Conservation (phyloP, 1,140 invertebrate genomes). For the Eufriesea mexicana region DNA sequence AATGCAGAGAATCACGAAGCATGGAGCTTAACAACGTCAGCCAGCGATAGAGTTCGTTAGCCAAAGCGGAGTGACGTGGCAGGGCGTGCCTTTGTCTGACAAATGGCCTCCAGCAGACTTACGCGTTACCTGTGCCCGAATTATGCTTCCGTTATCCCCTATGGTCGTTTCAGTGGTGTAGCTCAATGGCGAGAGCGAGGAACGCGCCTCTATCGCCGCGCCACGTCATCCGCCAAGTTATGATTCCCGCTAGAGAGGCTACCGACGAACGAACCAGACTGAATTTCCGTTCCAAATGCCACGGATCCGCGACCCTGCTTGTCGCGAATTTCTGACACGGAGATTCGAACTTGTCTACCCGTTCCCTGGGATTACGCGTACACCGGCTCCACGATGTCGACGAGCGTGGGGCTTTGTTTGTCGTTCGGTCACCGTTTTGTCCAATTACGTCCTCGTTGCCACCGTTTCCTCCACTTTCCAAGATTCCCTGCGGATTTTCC, state of each 20-base stretch:
- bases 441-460: slow-evolving; percentile 13
- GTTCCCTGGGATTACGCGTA: not conserved
- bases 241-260: slow-evolving; percentile 17
- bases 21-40: not conserved
- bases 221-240: slow-evolving; percentile 52
- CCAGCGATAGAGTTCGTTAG: slow-evolving; percentile 17
- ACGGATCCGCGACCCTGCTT: not conserved
- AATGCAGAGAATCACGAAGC: not conserved
- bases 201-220: slow-evolving; percentile 28
- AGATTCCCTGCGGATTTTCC: not conserved
- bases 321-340: slow-evolving; percentile 41
- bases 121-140: slow-evolving; percentile 60
- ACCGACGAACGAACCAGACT: slow-evolving; percentile 20
- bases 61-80: slow-evolving; percentile 40
- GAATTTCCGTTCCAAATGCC: slow-evolving; percentile 34
- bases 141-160: slow-evolving; percentile 59
- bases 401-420: not conserved
- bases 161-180: slow-evolving; percentile 26
- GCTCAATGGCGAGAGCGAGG: not conserved
- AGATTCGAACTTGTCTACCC: slow-evolving; percentile 5
- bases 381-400: not conserved
- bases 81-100: slow-evolving; percentile 64
- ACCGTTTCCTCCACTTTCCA: not conserved
- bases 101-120: slow-evolving; percentile 62
- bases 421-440: not conserved